Base-by-base conservation (phyloP, 2,888 invertebrate genomes). In the Leptinotarsa juncta region DNA sequence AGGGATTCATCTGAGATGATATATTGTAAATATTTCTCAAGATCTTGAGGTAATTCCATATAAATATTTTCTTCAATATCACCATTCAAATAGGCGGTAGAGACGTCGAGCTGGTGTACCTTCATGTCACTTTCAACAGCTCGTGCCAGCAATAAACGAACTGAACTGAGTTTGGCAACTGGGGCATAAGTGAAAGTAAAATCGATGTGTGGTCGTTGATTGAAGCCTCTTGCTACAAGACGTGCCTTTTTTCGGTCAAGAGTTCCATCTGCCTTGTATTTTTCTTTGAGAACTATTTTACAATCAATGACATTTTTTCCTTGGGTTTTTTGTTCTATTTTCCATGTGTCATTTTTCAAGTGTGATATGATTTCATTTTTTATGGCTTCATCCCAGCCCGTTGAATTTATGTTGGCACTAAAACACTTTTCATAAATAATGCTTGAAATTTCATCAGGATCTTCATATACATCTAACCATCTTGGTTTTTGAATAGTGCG, bases 261-360 rank as follows among this genome's bases (percentile, higher is more conserved):
- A 55, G 2, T 18, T 69, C 23, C 48, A 48, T 69, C 15, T 23
- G 68, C 42, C 32, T 23, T 16, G 48, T 51, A 23, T 48, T 69
- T 57, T 18, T 69, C n/a, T 32, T 32, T 57, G 3, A 69, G 57
- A 55, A 53, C 57, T 32, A 69, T 68, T 48, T 68, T 68, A 23
- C 5, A 68, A 42, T n/a, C 32, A 26, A 68, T 55, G 3, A 57
- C 16, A 10, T 69, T 69, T 48, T 14, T 20, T 55, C 48, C 14
- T 48, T 68, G 16, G 3, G 18, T 48, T 5, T 23, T 53, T 10
- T 68, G 16, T 20, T 16, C 48, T 15, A 68, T 3, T 3, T 68
- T 68, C 68, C 55, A 68, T 3, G 68, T 68, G 18, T 48, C 55
- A n/a, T 68, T 67, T n/a, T 4, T 3, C 7, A 60, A 5, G 10